phyloP scores from a whole-genome alignment of 2,113 vertebrate species.

The Pelecanoides urinatrix region DNA sequence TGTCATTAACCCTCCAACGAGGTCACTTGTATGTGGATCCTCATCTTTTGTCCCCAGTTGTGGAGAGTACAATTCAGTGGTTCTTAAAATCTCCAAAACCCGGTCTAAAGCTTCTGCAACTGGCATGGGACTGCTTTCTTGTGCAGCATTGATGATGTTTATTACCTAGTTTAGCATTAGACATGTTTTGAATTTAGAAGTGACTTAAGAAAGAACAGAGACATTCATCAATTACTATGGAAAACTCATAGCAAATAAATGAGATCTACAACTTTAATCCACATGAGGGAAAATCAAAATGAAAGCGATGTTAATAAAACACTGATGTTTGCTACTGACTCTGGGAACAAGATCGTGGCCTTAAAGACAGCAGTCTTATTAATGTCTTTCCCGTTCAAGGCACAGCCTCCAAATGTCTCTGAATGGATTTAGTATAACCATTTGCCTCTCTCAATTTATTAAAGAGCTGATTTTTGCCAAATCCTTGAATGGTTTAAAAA shows the following conservation, averaged over 20 bases:
- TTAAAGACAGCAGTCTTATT: background rate
- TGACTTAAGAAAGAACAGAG: background rate
- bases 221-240: background rate
- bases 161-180: slow-evolving; percentile 81
- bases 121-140: slow-evolving; percentile 92
- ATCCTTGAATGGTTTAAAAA: background rate
- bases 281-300: background rate
- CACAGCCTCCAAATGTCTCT: background rate
- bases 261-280: background rate
- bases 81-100: slow-evolving; percentile 94
- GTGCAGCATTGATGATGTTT: slow-evolving; percentile 95
- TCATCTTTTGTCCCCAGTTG: slow-evolving; percentile 92
- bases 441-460: background rate
- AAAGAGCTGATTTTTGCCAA: background rate
- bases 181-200: background rate
- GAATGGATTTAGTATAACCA: background rate
- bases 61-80: slow-evolving; percentile 95
- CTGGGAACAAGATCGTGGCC: background rate
- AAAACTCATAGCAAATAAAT: background rate
- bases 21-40: slow-evolving; percentile 93
- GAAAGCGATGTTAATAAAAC: background rate
- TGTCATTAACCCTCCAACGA: slow-evolving; percentile 93
- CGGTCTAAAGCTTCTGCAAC: slow-evolving; percentile 94
- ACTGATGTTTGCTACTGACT: background rate
- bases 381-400: background rate